Conservation (phyloP, 2,113 vertebrate genomes). For the Amazona vittata region DNA sequence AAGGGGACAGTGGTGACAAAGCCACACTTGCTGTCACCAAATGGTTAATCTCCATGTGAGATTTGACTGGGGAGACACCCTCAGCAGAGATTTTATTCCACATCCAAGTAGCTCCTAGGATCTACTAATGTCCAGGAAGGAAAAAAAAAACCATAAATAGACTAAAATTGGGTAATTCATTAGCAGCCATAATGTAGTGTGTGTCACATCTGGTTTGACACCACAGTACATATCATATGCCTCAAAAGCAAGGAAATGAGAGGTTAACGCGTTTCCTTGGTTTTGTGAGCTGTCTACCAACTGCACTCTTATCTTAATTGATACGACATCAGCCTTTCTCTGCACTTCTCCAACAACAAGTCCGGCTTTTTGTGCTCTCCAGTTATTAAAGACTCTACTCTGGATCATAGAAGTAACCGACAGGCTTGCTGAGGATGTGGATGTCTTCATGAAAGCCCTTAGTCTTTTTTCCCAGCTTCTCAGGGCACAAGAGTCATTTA, state of each 20-base stretch:
- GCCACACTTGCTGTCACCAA: background rate
- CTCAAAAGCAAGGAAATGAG: conserved; percentile 8
- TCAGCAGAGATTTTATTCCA: background rate
- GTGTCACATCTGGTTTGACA: background rate
- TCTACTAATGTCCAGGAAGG: background rate
- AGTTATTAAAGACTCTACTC: background rate
- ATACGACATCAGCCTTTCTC: conserved; percentile 12
- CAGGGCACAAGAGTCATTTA: background rate
- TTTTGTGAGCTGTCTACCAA: background rate
- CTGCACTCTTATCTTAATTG: conserved; percentile 46
- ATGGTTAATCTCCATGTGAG: background rate
- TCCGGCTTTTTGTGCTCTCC: background rate
- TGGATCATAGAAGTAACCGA: background rate
- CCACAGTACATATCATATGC: rapidly evolving
- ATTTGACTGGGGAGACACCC: background rate
- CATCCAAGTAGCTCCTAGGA: background rate
- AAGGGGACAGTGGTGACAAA: background rate
- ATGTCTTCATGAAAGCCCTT: background rate
- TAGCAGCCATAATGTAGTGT: background rate
- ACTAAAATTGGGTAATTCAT: background rate
- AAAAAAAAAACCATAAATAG: background rate
- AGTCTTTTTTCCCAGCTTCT: background rate
- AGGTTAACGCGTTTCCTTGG: conserved; percentile 30
- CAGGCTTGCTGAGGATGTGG: background rate
- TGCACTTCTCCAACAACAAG: background rate